Percentiles rank a stretch among this genome's conserved stretches.
phyloP scores from a whole-genome alignment of 1,140 invertebrate genomes.

The Caenorhabditis briggsae region DNA sequence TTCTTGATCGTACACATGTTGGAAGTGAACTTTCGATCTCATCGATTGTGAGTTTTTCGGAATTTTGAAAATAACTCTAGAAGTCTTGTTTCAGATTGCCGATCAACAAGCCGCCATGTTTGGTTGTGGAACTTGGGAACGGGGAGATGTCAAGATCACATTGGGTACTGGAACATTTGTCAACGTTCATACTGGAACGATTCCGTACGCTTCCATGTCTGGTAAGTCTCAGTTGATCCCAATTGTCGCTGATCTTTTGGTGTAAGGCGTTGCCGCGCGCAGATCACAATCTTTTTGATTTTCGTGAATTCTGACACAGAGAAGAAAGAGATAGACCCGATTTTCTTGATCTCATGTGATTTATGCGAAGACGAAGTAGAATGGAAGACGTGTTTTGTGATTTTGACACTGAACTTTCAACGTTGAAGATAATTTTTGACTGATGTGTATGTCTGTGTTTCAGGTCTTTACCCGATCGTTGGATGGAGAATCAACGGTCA shows the following conservation, averaged over 20 bases:
- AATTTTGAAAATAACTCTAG: background rate
- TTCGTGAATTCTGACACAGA: background rate
- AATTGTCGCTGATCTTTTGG: slow-evolving; percentile 3
- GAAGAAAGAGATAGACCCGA: background rate
- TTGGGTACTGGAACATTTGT: slow-evolving; percentile 95
- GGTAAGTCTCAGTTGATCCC: slow-evolving; percentile 69
- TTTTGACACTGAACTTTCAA: slow-evolving; percentile 40
- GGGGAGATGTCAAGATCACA: slow-evolving; percentile 89
- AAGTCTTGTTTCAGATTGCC: slow-evolving; percentile 79
- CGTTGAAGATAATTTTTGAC: slow-evolving; percentile 62
- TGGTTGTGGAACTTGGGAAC: slow-evolving; percentile 88
- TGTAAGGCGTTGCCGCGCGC: background rate
- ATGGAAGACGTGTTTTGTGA: slow-evolving; percentile 7
- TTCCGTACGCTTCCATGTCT: slow-evolving; percentile 85
- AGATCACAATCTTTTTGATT: background rate
- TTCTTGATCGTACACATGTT: slow-evolving; percentile 82
- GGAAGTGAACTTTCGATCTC: slow-evolving; percentile 85
- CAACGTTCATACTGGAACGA: slow-evolving; percentile 87
- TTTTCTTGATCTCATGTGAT: slow-evolving; percentile 27
- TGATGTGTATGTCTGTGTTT: slow-evolving; percentile 41
- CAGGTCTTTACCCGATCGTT: slow-evolving; percentile 89
- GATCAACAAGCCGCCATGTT: slow-evolving; percentile 89
- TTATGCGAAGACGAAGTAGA: background rate
- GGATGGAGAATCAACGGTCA: slow-evolving; percentile 83
- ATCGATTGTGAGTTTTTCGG: slow-evolving; percentile 83